Base-by-base conservation (phyloP, 2,113 vertebrate species). In the Myxocyprinus asiaticus region DNA sequence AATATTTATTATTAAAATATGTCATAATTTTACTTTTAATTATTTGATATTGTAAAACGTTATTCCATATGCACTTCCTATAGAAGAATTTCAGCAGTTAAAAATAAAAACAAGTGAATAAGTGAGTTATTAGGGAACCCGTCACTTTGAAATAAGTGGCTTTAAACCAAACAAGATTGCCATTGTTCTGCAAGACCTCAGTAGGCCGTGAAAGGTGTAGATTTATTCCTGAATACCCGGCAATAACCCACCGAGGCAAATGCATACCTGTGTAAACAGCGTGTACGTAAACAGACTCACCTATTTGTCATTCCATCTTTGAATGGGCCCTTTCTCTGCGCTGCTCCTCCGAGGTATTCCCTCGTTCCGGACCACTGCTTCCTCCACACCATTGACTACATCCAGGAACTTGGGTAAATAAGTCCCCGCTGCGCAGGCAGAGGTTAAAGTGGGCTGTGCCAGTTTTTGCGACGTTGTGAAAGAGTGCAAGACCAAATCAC, bases 291-390 rank as follows among this genome's bases (percentile, higher is more conserved):
- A 92, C 91, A 93, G 88, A 88, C 88, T 89, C 85, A 87, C 87
- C 90, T 91, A 91, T 93, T 91, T 92, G 92, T 92, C 92, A 92
- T 90, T 91, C 90, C 88, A 86, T 81, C 80, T 90, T 89, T 93
- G 86, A 93, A 93, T 92, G 92, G 89, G 78, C 88, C 79, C 92
- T 93, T 93, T 93, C 88, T 93, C 90, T 82, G 86, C 84, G 86
- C 85, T 78, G 86, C 91, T 92, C 88, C 92, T 92, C 89, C 87
- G 87, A 91, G 90, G 92, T 90, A 91, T 91, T 92, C 91, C 91
- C 92, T 92, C 89, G 89, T 90, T 92, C 89, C 90, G 89, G 89
- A 89, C 90, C 91, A 84, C 84, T 90, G 91, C 90, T 91, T 92
- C 92, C 91, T 91, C 89, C 90, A 89, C 89, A 91, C 91, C 91